Evolutionary conservation across 2,113 vertebrate species (phyloP), one percentile per base, ranked within the genome.

Genomic region (Leucopsar rothschildi): DNA sequence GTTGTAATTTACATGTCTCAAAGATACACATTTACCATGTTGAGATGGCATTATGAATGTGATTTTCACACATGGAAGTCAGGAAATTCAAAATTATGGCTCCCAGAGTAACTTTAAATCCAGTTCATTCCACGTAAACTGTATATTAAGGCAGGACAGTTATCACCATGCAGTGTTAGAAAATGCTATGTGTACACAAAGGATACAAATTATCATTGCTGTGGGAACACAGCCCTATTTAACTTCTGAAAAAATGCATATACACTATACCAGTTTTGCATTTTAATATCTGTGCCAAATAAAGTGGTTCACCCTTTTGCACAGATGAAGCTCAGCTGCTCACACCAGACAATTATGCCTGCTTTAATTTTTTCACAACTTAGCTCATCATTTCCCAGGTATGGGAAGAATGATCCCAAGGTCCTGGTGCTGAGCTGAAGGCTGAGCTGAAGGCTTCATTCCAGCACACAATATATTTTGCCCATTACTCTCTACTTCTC

Each of bases 51-150:
- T 96, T 96, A 86, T 91, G 70, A 91, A 91, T 88, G 86, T 75
- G 76, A 86, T 93, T 91, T 95, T 86, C 59, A 91, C 59, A 72
- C 79, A 75, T 29, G 56, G 75, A 96, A 95, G 93, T 95, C 83
- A 82, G 53, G 57, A 94, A 90, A 88, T 27, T 70, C 56, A 84
- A 82, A 97, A 78, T 97, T 95, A 96, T 84, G 75, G 57, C 71
- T 96, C 94, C 95, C 96, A 84, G 69, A 95, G 83, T 90, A 93
- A 93, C 91, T 96, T 93, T 93, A 95, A 88, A 65, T 95, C 91
- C 68, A 79, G 69, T 73, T 92, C 59, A 56, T 95, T 94, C 88
- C 47, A 52, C 29, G 75, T 88, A 82, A 95, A 91, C 65, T 60
- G 59, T 91, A 92, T 90, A 91, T 96, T 94, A 96, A 86, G 50